Evolutionary conservation across 1,140 invertebrate genomes (phyloP).

Genomic region (Bombus difficillimus): DNA sequence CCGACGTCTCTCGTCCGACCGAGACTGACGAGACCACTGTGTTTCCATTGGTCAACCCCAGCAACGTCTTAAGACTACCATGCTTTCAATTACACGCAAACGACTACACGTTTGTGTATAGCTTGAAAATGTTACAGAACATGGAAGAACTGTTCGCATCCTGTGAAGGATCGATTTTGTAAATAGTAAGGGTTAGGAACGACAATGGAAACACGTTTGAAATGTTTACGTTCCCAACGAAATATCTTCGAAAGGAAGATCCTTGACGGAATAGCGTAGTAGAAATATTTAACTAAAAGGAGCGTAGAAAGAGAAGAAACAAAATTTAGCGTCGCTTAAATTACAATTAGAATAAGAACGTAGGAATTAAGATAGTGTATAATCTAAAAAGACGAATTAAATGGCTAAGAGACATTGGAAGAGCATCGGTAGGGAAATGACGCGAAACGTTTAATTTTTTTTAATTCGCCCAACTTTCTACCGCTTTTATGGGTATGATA

Average conservation of each 20-base stretch:
- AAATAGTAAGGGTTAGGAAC: background rate
- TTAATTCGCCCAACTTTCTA: slow-evolving; percentile 1
- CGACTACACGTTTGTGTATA: background rate
- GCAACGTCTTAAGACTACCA: slow-evolving; percentile 32
- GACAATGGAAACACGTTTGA: background rate
- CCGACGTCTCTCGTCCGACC: slow-evolving; percentile 30
- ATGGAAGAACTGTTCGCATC: background rate
- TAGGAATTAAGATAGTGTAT: background rate
- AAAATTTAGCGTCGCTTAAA: background rate
- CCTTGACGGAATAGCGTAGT: no score
- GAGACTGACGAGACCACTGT: slow-evolving; percentile 31
- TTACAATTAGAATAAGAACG: background rate
- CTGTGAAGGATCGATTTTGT: slow-evolving; percentile 6
- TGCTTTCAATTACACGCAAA: slow-evolving; percentile 38
- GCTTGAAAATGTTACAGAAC: background rate
- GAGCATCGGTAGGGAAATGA: slow-evolving; percentile 1
- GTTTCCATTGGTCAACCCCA: slow-evolving; percentile 49
- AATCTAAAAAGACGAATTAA: background rate
- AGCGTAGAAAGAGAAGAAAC: background rate
- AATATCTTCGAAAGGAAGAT: background rate
- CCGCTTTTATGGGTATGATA: slow-evolving; percentile 7
- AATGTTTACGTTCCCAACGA: background rate
- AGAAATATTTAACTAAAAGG: background rate
- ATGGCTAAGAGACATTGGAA: background rate
- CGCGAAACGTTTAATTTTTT: slow-evolving; percentile 42